Base-by-base conservation (phyloP, 2,888 invertebrate genomes). In the Argyresthia albistria region DNA sequence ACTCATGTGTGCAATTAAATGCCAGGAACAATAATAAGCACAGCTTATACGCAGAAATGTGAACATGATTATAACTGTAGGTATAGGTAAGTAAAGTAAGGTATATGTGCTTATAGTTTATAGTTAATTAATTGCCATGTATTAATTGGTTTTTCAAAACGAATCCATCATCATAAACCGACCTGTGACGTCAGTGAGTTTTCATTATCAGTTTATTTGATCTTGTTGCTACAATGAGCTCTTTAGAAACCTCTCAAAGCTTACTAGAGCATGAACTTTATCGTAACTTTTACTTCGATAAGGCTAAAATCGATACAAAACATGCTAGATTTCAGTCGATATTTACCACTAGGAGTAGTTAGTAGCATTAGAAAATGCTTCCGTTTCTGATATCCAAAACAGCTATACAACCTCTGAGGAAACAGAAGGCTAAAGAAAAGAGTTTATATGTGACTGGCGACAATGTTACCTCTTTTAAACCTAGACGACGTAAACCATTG, bases 351-450 rank as follows among this genome's bases (percentile, higher is more conserved):
- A 6, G 25, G 25, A 25, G 25, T 4, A 25, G 25, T 25, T 4
- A 25, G 25, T 25, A 25, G 25, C 25, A 25, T 25, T 25, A 25
- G 53, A 66, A 60, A 16, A 80, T 84, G 82, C 60, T 84, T 48
- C 86, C 84, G n/a, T 73, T 81, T 62, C 55, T 83, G 37, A 73
- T 83, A 63, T 81, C 83, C 0, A 80, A 83, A 63, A 76, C 81
- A 0, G 81, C 80, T 63, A 59, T 82, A 1, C 53, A 82, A 16
- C 71, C 80, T 43, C 60, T 68, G 14, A 77, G 66, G 54, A 76
- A 68, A 55, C 73, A 73, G 8, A 76, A 61, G 37, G 59, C 63
- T 8, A 74, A 59, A 35, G 56, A 60, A n/a, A 63, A 69, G 39
- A 71, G 66, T 56, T 67, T 73, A 39, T 67, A 62, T 35, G 67